Base-by-base conservation (phyloP, 2,797 vertebrate species). In the Helicolenus hilgendorfi region DNA sequence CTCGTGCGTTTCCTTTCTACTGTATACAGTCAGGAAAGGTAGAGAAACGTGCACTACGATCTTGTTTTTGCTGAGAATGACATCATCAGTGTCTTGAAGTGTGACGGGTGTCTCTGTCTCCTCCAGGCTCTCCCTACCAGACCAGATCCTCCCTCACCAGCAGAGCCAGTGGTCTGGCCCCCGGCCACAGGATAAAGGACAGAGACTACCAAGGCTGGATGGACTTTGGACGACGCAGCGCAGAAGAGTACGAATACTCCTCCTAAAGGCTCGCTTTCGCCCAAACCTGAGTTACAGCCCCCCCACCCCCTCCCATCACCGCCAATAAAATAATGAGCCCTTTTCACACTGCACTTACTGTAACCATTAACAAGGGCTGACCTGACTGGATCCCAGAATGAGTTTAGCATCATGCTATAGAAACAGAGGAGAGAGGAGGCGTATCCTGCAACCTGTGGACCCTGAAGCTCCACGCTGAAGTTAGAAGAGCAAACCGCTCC, bases 171-270 rank as follows among this genome's bases (percentile, higher is more conserved):
- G 96, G 88, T 69, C 88, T 95, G 3, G 97, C 97, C 74, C 96
- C 98, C 29, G 96, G 92, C 31, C 98, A 99, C 97, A 98, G 98
- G 95, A 98, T 99, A 98, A 98, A 97, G 67, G 98, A 99, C 97
- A 97, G 98, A 92, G 99, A 99, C 95, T 99, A 99, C 95, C 94
- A 98, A 83, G 99, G 99, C 89, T 99, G 99, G 99, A 99, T 99
- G 98, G 99, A 99, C 96, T 99, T 99, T 79, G 98, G 99, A 27
- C 96, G 98, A n/a, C 98, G 98, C 79, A 99, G 98, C 8, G 98
- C 98, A 20, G 98, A 99, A 93, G 98, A 99, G 90, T 99, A 99
- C 0, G 98, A 99, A 36, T 99, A 99, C 85, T 97, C 98, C 60
- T 98, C 98, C 74, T 98, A 97, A 97, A 93, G 86, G 67, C 91